These are phyloP conservation scores for Athene noctua DNA, from an alignment of 2,113 vertebrate species.

Conservation along the genomic window DNA sequence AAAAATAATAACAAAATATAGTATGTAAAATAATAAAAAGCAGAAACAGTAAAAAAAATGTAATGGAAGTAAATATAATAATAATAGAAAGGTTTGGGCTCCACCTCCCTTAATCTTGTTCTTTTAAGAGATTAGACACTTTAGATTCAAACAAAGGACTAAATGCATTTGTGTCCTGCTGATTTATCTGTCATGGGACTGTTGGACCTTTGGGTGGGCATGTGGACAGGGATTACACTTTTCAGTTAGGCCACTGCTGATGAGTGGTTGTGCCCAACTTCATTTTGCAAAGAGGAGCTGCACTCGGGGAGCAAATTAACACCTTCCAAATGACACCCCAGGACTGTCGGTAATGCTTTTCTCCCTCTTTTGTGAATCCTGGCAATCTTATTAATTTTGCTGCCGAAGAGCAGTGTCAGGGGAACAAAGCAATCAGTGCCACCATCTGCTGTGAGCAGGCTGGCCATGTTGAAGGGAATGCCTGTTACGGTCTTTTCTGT, in stretches of 20 bases:
- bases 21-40: background rate
- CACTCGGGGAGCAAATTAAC: background rate
- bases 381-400: background rate
- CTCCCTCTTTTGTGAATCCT: background rate
- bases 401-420: background rate
- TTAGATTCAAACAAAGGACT: background rate
- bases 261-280: background rate
- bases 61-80: background rate
- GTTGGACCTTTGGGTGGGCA: background rate
- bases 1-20: background rate
- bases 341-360: background rate
- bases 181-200: background rate
- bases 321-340: background rate
- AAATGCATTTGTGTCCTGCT: background rate
- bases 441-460: constrained; percentile 41
- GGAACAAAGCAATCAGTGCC: constrained; percentile 31
- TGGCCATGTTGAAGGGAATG: background rate
- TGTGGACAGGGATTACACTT: background rate
- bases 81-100: background rate
- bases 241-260: background rate
- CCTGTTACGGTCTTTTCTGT: background rate
- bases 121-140: background rate
- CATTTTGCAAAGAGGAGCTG: background rate
- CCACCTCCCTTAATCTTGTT: background rate
- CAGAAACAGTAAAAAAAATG: background rate